Conservation (phyloP, 2,888 invertebrate genomes). For the Uloborus plumipes region DNA sequence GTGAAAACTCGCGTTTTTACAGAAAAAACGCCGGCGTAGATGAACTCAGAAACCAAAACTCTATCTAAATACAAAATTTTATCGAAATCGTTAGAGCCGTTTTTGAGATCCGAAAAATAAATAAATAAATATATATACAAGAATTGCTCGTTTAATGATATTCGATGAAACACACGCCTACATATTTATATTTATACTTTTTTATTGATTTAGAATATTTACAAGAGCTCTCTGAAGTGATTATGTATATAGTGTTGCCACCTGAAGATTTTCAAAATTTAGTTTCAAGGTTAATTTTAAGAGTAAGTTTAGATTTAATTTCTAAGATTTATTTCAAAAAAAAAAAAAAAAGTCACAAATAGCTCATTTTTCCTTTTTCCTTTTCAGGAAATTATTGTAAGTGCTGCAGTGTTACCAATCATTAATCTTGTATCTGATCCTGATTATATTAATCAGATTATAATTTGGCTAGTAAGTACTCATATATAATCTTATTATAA, state of each 20-base stretch:
- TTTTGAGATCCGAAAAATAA: too few relatives aligned
- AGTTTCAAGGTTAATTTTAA: conserved; percentile 80
- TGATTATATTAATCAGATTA: conserved; percentile 90
- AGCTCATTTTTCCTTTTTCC: conserved; percentile 18
- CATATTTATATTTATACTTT: conserved; percentile 65
- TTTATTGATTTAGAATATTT: conserved; percentile 77
- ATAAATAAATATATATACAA: too few relatives aligned
- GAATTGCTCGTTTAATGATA: too few relatives aligned
- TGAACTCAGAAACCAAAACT: too few relatives aligned
- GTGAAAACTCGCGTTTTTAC: too few relatives aligned
- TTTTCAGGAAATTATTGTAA: conserved; percentile 81
- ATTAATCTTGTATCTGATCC: conserved; percentile 85
- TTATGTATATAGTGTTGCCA: conserved; percentile 85
- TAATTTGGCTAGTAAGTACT: conserved; percentile 84
- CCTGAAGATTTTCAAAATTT: conserved; percentile 88
- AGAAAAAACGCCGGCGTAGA: too few relatives aligned
- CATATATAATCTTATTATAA: too few relatives aligned
- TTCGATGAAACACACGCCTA: too few relatives aligned
- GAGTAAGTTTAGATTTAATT: conserved; percentile 70
- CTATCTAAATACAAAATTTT: too few relatives aligned
- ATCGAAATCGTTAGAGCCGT: too few relatives aligned
- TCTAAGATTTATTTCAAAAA: too few relatives aligned
- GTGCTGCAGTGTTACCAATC: conserved; percentile 80
- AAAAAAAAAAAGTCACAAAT: too few relatives aligned
- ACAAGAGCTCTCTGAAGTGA: conserved; percentile 83